Evolutionary conservation across 1,140 invertebrate genomes (phyloP), one percentile per base, ranked within the genome.

Genomic region (Cyrtorhinus lividipennis): DNA sequence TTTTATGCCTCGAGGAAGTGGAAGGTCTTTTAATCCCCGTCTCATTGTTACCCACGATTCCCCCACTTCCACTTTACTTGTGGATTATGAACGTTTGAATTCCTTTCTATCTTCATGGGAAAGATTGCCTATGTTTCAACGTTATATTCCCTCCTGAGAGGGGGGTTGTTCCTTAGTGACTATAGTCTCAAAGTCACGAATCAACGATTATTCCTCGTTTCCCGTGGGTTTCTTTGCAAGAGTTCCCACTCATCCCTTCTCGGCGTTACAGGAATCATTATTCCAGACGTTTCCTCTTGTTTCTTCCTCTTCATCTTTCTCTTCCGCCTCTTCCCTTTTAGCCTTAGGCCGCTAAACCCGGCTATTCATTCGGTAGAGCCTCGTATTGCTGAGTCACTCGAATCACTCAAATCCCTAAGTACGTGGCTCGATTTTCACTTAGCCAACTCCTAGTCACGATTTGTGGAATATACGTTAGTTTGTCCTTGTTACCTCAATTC

Each of bases 191-290:
- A 53, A 53, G 48, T 53, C 48, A 53, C 48, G 48, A 53, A 22
- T 53, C 48, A 22, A 22, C 48, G 48, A 53, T 53, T 53, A 53
- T 53, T 53, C 20, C 48, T 53, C 15, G 48, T 53, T n/a, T 53
- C 48, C 48, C 48, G 20, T 53, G 48, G 48, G 10, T 53, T 53
- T 15, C 48, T 53, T 53, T 53, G 48, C 48, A 8, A 53, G 38
- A 44, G 30, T 38, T 38, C 30, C 30, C 30, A 38, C 30, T 38
- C 30, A 38, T 38, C 30, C 30, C 30, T 38, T 38, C 30, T 15
- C 30, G 30, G 30, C 30, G n/a, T 38, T 38, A 38, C 30, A 38
- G 15, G 30, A 38, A 15, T 38, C 5, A 38, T 38, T 38, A 38
- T 38, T 38, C 30, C 15, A 38, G 30, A 15, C 15, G 30, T 38